Conservation (phyloP, 2,888 invertebrate genomes). For the Coelopa pilipes region DNA sequence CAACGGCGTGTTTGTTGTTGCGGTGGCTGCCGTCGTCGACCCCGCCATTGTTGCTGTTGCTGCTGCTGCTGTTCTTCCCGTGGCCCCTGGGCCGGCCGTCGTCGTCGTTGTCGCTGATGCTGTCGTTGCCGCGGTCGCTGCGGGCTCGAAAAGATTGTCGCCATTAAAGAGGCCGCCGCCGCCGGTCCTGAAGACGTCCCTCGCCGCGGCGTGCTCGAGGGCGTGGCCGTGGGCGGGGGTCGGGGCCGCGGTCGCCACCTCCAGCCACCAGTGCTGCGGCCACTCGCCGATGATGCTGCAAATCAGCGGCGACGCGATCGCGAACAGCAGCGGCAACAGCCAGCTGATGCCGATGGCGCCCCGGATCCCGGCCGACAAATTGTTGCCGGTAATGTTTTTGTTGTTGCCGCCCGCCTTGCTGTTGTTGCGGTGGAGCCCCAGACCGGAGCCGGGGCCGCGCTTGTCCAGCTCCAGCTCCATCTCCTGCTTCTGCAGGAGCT, state of each 20-base stretch:
- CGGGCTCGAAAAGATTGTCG: constrained; percentile 56
- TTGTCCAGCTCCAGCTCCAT: constrained; percentile 38
- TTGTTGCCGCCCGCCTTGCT: constrained; percentile 2
- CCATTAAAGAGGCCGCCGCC: constrained; percentile 53
- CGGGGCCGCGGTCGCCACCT: constrained; percentile 56
- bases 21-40: constrained; percentile 26
- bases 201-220: constrained; percentile 22
- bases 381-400: constrained; percentile 35
- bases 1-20: constrained; percentile 32
- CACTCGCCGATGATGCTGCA: constrained; percentile 66
- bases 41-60: constrained; percentile 42
- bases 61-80: constrained; percentile 42
- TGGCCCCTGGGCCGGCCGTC: constrained; percentile 31
- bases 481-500: constrained; percentile 44
- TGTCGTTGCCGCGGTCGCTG: constrained; percentile 40
- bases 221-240: constrained; percentile 2
- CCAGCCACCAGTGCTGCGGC: constrained; percentile 74
- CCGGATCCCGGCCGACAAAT: constrained; percentile 46
- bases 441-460: not conserved
- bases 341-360: constrained; percentile 67
- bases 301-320: constrained; percentile 65
- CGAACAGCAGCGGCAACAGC: constrained; percentile 65
- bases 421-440: constrained; percentile 37
- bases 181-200: constrained; percentile 40
- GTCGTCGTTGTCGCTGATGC: constrained; percentile 29